Evolutionary conservation across 2,797 vertebrate genomes (phyloP).

Genomic region (Crax fasciolata): DNA sequence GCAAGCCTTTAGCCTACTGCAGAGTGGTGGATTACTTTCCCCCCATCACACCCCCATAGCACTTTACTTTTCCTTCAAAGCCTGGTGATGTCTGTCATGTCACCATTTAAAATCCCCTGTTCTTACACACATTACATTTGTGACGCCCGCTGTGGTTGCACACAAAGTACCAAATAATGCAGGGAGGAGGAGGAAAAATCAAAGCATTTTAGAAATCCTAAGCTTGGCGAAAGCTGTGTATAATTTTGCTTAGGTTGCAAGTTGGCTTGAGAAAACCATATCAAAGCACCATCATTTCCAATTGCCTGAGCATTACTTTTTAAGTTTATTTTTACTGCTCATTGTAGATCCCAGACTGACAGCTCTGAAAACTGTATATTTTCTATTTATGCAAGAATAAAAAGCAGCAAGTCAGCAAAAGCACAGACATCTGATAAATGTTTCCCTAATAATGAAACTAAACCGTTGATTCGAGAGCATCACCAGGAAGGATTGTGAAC

Average conservation of each 20-base stretch:
- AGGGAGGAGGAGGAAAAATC: neutral
- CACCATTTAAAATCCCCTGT: neutral
- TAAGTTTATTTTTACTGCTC: constrained; percentile 40
- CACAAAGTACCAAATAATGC: constrained; percentile 30
- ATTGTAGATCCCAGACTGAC: constrained; percentile 2
- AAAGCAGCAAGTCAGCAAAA: neutral
- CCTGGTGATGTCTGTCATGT: neutral
- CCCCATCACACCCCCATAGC: neutral
- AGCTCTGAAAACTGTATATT: neutral
- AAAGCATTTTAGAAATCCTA: neutral
- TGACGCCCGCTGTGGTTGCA: neutral
- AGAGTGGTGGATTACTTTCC: neutral
- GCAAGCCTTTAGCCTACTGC: neutral
- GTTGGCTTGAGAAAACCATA: constrained; percentile 2
- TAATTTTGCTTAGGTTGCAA: constrained; percentile 49
- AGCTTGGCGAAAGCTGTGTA: neutral
- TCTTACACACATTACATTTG: neutral
- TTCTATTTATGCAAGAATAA: neutral
- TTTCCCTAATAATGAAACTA: neutral
- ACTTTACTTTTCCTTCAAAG: neutral
- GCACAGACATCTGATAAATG: neutral
- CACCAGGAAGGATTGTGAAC: neutral
- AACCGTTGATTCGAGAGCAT: neutral
- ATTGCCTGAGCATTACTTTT: constrained; percentile 13
- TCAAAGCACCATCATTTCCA: neutral